Evolutionary conservation across 1,140 invertebrate species (phyloP), one percentile per base, ranked within the genome.

Genomic region (Drosophila albomicans): DNA sequence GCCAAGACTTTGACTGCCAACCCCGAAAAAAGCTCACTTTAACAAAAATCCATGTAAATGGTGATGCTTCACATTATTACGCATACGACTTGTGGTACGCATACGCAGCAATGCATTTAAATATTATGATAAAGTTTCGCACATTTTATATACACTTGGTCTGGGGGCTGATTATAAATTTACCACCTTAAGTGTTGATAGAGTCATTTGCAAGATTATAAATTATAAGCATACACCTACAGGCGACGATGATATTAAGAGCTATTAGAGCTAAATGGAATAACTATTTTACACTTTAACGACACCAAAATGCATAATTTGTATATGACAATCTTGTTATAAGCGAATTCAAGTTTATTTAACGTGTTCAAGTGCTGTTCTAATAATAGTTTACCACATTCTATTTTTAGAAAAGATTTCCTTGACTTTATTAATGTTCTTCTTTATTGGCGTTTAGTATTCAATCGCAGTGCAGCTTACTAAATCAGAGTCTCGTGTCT

Each of bases 51-150:
- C 62, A 67, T 74, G 67, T 74, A 64, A 79, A 71, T 62, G 79
- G 58, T 52, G 51, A 59, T 41, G 63, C 62, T 59, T 38, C 28
- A 56, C 45, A 69, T 70, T 80, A 80, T 88, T 69, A 75, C 80
- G 64, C 84, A 88, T 80, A 80, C 84, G 84, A 78, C 67, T 66
- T 82, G 84, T 80, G 82, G 80, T 65, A 10, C 79, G 54, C 41
- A 20, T 65, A 10, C 79, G 54, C 41, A 20, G 41, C 48, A 61
- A 68, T 48, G 67, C 64, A 74, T 71, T 70, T 51, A 72, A 64
- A 59, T 64, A 30, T 48, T 15, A 62, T 32, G 41, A 41, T 64
- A 64, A 65, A 70, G 41, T 68, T 61, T 15, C 30, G 13, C 30
- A 32, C 51, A 54, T 35, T 54, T 54, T 35, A 54, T 54, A 25